Conservation (phyloP, 2,113 vertebrate species). For the Phyllostomus hastatus region DNA sequence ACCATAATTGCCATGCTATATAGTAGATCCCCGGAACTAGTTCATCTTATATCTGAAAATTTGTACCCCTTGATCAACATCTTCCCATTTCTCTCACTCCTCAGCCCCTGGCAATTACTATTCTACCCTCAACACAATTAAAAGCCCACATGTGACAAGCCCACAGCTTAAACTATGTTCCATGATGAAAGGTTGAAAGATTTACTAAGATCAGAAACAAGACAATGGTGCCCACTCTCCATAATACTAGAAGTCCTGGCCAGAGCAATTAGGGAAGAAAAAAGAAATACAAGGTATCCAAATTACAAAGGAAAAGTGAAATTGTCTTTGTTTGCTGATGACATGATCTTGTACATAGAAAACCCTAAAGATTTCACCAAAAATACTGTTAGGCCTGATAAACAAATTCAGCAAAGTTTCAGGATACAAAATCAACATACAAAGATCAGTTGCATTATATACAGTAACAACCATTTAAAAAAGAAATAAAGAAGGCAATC, state of each 20-base stretch:
- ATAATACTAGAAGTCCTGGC: not conserved
- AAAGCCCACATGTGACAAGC: not conserved
- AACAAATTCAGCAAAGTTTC: not conserved
- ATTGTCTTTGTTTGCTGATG: not conserved
- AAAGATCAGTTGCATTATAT: not conserved
- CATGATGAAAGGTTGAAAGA: not conserved
- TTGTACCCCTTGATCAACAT: not conserved
- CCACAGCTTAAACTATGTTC: not conserved
- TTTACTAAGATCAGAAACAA: not conserved
- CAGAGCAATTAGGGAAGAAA: not conserved
- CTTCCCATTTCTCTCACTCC: not conserved
- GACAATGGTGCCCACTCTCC: not conserved
- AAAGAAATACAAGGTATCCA: not conserved
- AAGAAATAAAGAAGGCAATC: not conserved
- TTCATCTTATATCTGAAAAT: not conserved
- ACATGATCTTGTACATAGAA: not conserved
- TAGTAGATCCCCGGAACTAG: not conserved
- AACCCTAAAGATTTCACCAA: not conserved
- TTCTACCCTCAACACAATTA: not conserved
- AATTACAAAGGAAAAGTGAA: conserved; percentile 1
- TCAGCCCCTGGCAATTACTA: not conserved
- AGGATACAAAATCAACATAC: not conserved
- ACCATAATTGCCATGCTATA: not conserved
- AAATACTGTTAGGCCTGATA: not conserved
- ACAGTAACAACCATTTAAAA: not conserved